Evolutionary conservation across 2,888 invertebrate species (phyloP), one percentile per base, ranked within the genome.

Genomic region (Lycia hirtaria): DNA sequence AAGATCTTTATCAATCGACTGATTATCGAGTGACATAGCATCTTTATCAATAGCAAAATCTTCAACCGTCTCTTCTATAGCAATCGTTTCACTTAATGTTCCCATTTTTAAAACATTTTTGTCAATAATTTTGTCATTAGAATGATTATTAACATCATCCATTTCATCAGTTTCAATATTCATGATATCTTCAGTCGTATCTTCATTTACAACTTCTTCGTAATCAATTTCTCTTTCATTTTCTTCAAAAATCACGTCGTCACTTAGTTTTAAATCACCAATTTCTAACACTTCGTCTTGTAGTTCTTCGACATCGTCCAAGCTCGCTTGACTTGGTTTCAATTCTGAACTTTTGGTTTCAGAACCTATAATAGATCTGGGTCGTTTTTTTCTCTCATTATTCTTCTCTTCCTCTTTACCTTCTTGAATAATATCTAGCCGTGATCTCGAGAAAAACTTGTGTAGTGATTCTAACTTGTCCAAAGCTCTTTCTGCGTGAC

Each of bases 351-450:
- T 70, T 61, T 50, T 22, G 24, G 63, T 60, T 60, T 73, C 57
- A 28, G 56, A 53, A 35, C 66, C 66, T 69, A 73, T 12, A 19
- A 57, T 59, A 3, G 48, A 48, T 38, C 48, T 32, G 12, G 38
- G n/a, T 19, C 37, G n/a, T 20, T 17, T 50, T 38, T 56, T 65
- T 12, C 40, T 43, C 0, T 73, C 48, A 14, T 61, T 56, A 14
- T 61, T 56, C 5, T 40, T 67, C 7, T 64, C 62, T 12, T 88
- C 90, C 57, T 92, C 92, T 26, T 81, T 62, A 38, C 75, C 85
- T 54, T 92, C 92, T 43, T 92, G 89, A 10, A 92, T 92, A 6
- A 92, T 92, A 65, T 91, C 92, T 17, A 92, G 69, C 37, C 92
- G 76, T 0, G 92, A 91, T 60, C 81, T 85, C 0, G 90, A 92